A percentile compares a stretch with the other conserved stretches of the same genome.
Conservation (phyloP, 2,797 vertebrate genomes). For the Rhynchonycteris naso region DNA sequence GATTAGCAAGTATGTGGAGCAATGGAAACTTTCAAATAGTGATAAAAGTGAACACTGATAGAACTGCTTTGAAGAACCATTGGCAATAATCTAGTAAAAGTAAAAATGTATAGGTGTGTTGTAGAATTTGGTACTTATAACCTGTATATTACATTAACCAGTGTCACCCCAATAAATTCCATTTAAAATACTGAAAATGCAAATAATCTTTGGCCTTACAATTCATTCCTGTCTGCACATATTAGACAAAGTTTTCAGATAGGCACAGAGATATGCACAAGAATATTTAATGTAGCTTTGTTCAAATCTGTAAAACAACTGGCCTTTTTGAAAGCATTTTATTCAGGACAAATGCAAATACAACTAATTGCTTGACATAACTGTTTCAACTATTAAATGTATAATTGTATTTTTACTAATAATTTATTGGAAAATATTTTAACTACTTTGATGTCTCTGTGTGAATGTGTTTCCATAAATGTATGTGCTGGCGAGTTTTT, state of each 20-base stretch:
- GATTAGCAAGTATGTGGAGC: background rate
- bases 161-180: too few relatives aligned
- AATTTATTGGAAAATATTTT: background rate
- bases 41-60: too few relatives aligned
- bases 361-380: background rate
- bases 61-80: background rate
- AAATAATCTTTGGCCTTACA: fast-evolving
- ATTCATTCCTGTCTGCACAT: fast-evolving
- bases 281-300: background rate
- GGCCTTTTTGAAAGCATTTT: background rate
- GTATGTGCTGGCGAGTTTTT: too few relatives aligned
- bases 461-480: background rate
- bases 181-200: background rate
- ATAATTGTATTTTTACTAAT: background rate
- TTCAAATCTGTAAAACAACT: background rate
- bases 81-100: background rate
- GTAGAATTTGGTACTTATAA: too few relatives aligned
- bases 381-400: background rate
- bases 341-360: background rate
- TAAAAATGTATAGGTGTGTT: background rate
- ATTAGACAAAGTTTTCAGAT: background rate
- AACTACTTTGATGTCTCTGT: background rate
- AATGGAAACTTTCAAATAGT: background rate
- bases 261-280: background rate
- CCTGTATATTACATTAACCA: too few relatives aligned